A percentile compares a stretch with the other conserved stretches of the same genome.
Evolutionary conservation across 2,113 vertebrate species (phyloP).

Genomic region (Brachypodius melanocephalos): DNA sequence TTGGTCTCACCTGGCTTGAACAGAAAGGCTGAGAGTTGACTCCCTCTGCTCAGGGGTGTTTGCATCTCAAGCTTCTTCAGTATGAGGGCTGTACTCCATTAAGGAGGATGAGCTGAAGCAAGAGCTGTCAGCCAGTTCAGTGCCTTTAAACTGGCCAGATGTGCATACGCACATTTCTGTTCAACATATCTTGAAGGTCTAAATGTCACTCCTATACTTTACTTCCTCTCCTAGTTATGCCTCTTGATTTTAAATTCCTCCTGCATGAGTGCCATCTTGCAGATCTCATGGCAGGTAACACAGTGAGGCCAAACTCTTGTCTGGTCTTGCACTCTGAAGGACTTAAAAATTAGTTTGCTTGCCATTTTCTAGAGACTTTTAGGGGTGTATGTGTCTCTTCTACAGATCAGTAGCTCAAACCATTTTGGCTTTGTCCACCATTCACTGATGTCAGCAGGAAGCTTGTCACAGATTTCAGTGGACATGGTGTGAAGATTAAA

Average conservation of each 20-base stretch:
- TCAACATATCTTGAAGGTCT: neutral
- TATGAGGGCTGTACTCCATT: neutral
- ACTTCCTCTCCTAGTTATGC: neutral
- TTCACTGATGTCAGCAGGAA: neutral
- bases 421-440: neutral
- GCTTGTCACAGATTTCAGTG: neutral
- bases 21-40: neutral
- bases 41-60: neutral
- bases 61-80: neutral
- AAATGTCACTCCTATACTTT: neutral
- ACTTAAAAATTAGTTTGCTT: neutral
- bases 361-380: neutral
- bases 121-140: neutral
- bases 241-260: neutral
- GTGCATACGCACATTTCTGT: neutral
- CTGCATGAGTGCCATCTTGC: rapidly evolving
- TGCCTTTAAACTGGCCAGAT: neutral
- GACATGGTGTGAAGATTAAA: neutral
- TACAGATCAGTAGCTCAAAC: neutral
- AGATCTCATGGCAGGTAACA: neutral
- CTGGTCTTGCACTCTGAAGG: neutral
- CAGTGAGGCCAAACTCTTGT: neutral
- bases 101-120: neutral
- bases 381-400: neutral
- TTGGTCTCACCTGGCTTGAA: neutral